Percentiles rank a stretch among this genome's conserved stretches.
phyloP scores from a whole-genome alignment of 2,797 vertebrate species.

The Enteromius viviparus region DNA sequence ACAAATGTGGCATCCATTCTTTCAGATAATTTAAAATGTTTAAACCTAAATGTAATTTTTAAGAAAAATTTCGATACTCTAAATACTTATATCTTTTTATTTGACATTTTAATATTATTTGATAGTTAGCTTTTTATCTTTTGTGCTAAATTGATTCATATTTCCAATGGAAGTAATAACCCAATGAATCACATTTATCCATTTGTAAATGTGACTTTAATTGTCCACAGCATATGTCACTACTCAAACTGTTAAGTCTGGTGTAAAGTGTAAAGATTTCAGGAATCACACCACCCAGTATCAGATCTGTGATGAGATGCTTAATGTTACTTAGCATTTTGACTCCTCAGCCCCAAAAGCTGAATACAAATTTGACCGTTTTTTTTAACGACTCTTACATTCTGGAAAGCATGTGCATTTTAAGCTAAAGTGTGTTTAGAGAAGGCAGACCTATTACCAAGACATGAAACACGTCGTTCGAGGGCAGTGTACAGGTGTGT shows the following conservation, averaged over 20 bases:
- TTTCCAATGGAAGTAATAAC: not conserved
- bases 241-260: not conserved
- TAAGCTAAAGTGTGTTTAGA: not conserved
- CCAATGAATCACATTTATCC: not conserved
- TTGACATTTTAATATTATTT: not conserved
- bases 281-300: not conserved
- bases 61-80: not conserved
- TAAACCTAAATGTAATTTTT: not conserved
- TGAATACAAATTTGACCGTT: not conserved
- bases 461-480: not conserved
- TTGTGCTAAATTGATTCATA: not conserved
- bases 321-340: not conserved
- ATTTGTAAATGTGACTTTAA: not conserved
- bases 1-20: not conserved
- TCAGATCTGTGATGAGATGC: not conserved
- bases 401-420: not conserved
- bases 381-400: not conserved
- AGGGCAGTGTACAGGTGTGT: not conserved
- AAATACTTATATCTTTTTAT: not conserved
- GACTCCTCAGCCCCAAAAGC: not conserved
- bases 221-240: not conserved
- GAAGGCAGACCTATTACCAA: not conserved
- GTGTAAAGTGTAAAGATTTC: not conserved
- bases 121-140: not conserved
- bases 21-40: not conserved